Evolutionary conservation across 1,140 invertebrate species (phyloP).

Genomic region (Watersipora subatra): DNA sequence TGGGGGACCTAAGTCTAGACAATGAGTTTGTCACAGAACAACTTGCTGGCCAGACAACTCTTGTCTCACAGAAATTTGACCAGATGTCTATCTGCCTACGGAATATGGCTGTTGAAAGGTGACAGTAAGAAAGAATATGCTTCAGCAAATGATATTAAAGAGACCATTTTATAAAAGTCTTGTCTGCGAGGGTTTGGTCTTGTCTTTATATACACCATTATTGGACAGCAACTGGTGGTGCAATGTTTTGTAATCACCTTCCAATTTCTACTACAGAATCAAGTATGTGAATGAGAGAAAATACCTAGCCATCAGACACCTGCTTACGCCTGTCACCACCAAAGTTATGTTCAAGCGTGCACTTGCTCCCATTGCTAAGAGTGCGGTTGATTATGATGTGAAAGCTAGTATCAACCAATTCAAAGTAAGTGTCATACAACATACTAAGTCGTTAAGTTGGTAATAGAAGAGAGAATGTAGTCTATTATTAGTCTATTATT

Average conservation of each 20-base stretch:
- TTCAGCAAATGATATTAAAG: background rate
- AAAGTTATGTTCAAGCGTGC: constrained; percentile 59
- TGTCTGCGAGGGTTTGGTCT: too few relatives aligned
- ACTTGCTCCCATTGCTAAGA: constrained; percentile 38
- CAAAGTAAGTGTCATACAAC: constrained; percentile 29
- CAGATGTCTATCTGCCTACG: background rate
- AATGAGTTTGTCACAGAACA: constrained; percentile 54
- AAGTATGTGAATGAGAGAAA: constrained; percentile 39
- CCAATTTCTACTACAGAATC: background rate
- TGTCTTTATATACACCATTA: too few relatives aligned
- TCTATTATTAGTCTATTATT: too few relatives aligned
- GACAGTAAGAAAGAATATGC: background rate
- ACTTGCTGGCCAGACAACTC: constrained; percentile 10
- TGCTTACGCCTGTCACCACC: constrained; percentile 58
- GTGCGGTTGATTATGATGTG: constrained; percentile 47
- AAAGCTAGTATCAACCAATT: constrained; percentile 54
- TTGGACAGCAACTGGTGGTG: too few relatives aligned
- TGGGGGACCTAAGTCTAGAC: constrained; percentile 60
- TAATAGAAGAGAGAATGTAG: too few relatives aligned
- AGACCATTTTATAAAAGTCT: too few relatives aligned
- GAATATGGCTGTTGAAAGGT: background rate
- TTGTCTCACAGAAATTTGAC: background rate
- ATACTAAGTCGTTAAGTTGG: too few relatives aligned
- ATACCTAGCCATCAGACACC: constrained; percentile 47
- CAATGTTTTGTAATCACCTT: too few relatives aligned